phyloP scores from a whole-genome alignment of 2,113 vertebrate species.

The Anhinga rufa region DNA sequence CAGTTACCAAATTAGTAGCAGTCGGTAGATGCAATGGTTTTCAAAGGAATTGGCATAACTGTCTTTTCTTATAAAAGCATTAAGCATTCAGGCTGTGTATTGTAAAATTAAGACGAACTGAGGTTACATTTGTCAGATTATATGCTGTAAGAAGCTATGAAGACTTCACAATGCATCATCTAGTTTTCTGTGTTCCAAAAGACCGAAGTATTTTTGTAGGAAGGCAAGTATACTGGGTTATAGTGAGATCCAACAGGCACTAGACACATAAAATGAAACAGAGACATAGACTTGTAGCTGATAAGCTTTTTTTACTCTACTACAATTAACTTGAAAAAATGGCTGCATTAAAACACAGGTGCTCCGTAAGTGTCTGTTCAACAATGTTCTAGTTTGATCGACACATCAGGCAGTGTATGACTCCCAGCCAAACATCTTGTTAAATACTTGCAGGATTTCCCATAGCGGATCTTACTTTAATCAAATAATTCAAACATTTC shows the following conservation, averaged over 20 bases:
- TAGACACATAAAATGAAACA: neutral
- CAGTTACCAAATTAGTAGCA: neutral
- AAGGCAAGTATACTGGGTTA: neutral
- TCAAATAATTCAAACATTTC: slow-evolving; percentile 59
- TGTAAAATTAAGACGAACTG: neutral
- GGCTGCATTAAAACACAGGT: neutral
- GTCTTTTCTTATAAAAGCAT: neutral
- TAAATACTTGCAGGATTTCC: slow-evolving; percentile 62
- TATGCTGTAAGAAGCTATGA: neutral
- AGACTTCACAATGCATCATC: neutral
- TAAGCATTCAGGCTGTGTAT: neutral
- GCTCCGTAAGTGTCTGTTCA: neutral
- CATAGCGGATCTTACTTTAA: slow-evolving; percentile 55
- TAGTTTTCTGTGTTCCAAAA: neutral
- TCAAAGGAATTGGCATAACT: neutral
- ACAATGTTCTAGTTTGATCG: neutral
- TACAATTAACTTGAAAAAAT: neutral
- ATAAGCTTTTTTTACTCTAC: neutral
- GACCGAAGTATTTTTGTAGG: neutral
- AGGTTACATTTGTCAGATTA: neutral
- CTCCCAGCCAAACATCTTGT: slow-evolving; percentile 44
- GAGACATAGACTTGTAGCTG: neutral
- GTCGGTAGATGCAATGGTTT: neutral
- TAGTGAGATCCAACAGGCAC: neutral
- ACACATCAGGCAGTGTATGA: neutral